A percentile compares a stretch with the other conserved stretches of the same genome.
Evolutionary conservation across 1,140 invertebrate species (phyloP).

Genomic region (Panagrolaimus sp.): DNA sequence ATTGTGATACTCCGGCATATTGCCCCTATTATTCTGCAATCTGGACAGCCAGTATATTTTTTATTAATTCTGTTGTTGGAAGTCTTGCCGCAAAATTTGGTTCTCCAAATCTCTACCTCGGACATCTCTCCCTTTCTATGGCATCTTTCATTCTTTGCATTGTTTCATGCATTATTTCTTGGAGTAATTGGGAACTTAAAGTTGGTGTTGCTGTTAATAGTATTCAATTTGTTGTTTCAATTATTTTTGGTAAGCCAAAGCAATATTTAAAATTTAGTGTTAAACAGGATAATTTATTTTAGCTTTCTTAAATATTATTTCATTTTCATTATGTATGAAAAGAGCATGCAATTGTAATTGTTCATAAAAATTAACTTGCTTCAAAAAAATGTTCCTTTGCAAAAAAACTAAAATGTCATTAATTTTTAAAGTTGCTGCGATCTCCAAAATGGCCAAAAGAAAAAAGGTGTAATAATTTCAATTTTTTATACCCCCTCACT

Average conservation of each 20-base stretch:
- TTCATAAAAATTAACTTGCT: too few relatives aligned
- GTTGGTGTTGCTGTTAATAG: conserved; percentile 51
- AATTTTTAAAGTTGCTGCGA: too few relatives aligned
- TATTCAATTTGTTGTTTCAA: conserved; percentile 47
- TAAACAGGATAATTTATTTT: conserved; percentile 24
- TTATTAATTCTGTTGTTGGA: conserved; percentile 51
- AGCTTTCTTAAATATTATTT: conserved; percentile 43
- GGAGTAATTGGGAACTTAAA: conserved; percentile 40
- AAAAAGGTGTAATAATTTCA: too few relatives aligned
- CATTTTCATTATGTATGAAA: conserved; percentile 40
- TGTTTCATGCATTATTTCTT: conserved; percentile 34
- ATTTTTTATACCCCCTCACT: too few relatives aligned
- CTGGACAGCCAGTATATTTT: conserved; percentile 48
- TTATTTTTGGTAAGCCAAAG: conserved; percentile 38
- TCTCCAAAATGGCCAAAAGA: too few relatives aligned
- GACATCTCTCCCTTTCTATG: conserved; percentile 48
- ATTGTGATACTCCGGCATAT: conserved; percentile 46
- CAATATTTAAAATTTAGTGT: too few relatives aligned
- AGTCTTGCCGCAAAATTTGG: conserved; percentile 45
- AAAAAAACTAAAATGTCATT: too few relatives aligned
- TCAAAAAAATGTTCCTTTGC: too few relatives aligned
- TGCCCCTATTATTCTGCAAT: conserved; percentile 55
- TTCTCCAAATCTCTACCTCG: conserved; percentile 45
- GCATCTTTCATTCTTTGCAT: conserved; percentile 49
- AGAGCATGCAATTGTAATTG: conserved; percentile 28